These are phyloP conservation scores for Idris sp. DNA, from an alignment of 1,140 invertebrate genomes.

Conservation along the genomic window DNA sequence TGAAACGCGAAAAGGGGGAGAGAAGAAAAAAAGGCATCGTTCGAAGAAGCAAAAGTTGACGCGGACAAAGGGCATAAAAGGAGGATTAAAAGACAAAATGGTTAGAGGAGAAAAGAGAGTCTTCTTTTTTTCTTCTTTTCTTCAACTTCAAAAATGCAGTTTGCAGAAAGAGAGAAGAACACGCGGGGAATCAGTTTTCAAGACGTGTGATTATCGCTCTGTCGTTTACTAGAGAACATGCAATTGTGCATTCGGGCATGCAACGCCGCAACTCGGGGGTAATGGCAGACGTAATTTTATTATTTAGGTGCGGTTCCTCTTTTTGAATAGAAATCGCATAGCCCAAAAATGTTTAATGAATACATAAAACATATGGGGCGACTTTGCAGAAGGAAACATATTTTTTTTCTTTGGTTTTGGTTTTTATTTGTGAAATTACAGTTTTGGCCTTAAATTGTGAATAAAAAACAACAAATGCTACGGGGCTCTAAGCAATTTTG, in stretches of 20 bases:
- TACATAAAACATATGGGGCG: slow-evolving; percentile 23
- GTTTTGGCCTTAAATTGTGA: no score
- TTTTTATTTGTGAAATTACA: no score
- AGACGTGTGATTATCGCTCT: slow-evolving; percentile 70
- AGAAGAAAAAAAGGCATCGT: slow-evolving; percentile 16
- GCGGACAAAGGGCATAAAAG: slow-evolving; percentile 46
- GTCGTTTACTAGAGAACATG: slow-evolving; percentile 70
- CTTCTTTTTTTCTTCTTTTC: no score
- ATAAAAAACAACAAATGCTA: no score
- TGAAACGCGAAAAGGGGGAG: slow-evolving; percentile 34
- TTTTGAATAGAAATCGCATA: slow-evolving; percentile 35
- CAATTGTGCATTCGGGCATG: slow-evolving; percentile 51
- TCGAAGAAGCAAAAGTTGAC: slow-evolving; percentile 25
- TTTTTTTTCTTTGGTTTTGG: no score
- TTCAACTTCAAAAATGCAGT: slow-evolving; percentile 20
- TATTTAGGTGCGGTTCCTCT: slow-evolving; percentile 51
- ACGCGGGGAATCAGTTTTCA: slow-evolving; percentile 48
- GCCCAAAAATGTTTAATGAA: slow-evolving; percentile 44
- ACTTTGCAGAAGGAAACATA: no score
- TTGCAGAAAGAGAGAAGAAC: slow-evolving; percentile 48
- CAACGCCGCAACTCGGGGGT: slow-evolving; percentile 32
- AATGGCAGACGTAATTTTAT: slow-evolving; percentile 46
- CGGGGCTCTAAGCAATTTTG: no score
- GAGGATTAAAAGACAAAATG: slow-evolving; percentile 41
- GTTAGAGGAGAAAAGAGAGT: slow-evolving; percentile 23